Percentiles rank a stretch among this genome's conserved stretches.
Evolutionary conservation across 2,888 invertebrate genomes (phyloP).

Genomic region (Odontocerum albicorne): DNA sequence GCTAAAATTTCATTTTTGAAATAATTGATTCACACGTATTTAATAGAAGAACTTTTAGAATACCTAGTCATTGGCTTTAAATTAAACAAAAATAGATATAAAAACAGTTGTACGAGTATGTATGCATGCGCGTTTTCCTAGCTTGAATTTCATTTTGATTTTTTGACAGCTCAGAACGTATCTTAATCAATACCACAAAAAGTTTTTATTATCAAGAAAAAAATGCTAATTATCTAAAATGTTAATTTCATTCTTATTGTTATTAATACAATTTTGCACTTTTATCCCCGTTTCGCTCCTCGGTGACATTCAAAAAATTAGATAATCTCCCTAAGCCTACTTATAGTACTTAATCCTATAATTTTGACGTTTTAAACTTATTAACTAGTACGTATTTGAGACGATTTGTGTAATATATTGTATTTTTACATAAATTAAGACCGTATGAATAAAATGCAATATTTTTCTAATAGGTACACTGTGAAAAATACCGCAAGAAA

Average conservation of each 20-base stretch:
- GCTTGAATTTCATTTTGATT: too few relatives aligned
- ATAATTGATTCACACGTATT: too few relatives aligned
- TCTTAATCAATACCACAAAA: too few relatives aligned
- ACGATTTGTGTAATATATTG: constrained; percentile 36
- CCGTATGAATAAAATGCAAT: constrained; percentile 13
- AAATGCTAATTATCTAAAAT: constrained; percentile 15
- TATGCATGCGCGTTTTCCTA: too few relatives aligned
- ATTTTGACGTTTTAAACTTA: constrained; percentile 38
- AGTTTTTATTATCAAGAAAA: too few relatives aligned
- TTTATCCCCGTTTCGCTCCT: constrained; percentile 29
- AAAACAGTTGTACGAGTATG: too few relatives aligned
- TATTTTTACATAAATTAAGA: constrained; percentile 35
- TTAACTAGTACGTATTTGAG: constrained; percentile 42
- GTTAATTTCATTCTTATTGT: constrained; percentile 27
- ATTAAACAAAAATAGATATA: too few relatives aligned
- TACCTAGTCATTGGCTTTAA: too few relatives aligned
- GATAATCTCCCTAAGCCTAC: constrained; percentile 27
- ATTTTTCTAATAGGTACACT: constrained; percentile 13
- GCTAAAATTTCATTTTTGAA: too few relatives aligned
- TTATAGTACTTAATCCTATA: constrained; percentile 32
- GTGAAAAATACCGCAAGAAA: constrained; percentile 8
- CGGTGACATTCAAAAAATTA: constrained; percentile 29
- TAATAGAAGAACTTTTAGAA: too few relatives aligned
- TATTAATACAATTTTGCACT: constrained; percentile 36
- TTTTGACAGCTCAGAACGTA: too few relatives aligned